A percentile compares a stretch with the other conserved stretches of the same genome.
Conservation (phyloP, 2,888 invertebrate genomes). For the Pollenia labialis region DNA sequence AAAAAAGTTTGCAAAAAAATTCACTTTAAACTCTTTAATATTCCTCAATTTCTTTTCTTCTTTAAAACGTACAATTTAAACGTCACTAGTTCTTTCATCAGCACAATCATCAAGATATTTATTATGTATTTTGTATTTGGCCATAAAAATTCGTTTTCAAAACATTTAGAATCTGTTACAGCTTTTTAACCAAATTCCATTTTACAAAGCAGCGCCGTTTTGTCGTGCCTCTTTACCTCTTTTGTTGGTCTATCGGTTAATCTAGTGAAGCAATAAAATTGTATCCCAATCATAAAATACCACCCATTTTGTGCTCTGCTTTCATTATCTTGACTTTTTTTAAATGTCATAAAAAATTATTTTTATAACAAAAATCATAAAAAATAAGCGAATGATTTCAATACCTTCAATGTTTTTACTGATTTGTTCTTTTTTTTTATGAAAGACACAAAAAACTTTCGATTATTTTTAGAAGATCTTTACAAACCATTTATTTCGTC, state of each 20-base stretch:
- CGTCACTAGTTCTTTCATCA: not conserved
- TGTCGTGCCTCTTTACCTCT: not conserved
- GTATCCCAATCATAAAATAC: slow-evolving; percentile 41
- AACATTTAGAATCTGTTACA: slow-evolving; percentile 13
- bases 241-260: slow-evolving; percentile 21
- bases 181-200: not conserved
- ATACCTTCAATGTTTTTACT: slow-evolving; percentile 10
- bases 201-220: not conserved
- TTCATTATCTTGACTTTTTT: not conserved
- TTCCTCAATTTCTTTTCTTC: too few relatives aligned
- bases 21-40: too few relatives aligned
- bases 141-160: slow-evolving; percentile 19
- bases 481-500: slow-evolving; percentile 23
- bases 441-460: not conserved
- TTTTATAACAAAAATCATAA: slow-evolving; percentile 71
- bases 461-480: not conserved
- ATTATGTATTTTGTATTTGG: slow-evolving; percentile 14
- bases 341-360: slow-evolving; percentile 73
- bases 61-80: not conserved
- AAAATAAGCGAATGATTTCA: slow-evolving; percentile 55
- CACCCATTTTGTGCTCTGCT: slow-evolving; percentile 24
- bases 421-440: not conserved
- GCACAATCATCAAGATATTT: slow-evolving; percentile 15
- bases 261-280: slow-evolving; percentile 43
- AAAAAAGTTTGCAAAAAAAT: too few relatives aligned